phyloP scores from a whole-genome alignment of 2,888 invertebrate species.

The Amblyteles armatorius region DNA sequence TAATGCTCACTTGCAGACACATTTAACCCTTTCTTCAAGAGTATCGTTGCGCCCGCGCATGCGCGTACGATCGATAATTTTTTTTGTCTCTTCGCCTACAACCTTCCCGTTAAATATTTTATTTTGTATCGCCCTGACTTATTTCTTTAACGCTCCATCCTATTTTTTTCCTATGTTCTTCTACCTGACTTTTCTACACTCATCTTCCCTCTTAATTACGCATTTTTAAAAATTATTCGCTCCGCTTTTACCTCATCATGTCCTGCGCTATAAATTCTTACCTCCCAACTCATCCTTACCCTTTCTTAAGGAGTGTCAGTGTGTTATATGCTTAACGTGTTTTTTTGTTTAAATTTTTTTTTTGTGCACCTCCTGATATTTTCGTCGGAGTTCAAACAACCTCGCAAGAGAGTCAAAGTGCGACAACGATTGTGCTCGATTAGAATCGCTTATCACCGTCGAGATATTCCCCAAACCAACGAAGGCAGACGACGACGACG shows the following conservation, averaged over 20 bases:
- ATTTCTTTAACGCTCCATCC: neutral
- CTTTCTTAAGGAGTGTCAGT: neutral
- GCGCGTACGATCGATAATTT: neutral
- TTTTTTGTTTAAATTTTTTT: neutral
- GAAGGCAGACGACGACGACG: neutral
- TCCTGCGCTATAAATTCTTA: neutral
- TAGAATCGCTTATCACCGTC: neutral
- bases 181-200: neutral
- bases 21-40: neutral
- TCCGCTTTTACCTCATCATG: neutral
- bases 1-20: neutral
- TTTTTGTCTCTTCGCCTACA: neutral
- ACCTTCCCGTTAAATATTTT: neutral
- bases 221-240: neutral
- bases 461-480: neutral
- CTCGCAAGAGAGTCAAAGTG: no score
- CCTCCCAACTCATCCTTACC: neutral
- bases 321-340: neutral
- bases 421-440: neutral
- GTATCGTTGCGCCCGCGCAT: neutral
- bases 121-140: neutral
- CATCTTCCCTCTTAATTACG: neutral
- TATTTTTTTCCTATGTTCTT: neutral
- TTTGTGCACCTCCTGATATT: neutral
- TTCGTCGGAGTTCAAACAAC: neutral